Base-by-base conservation (phyloP, 2,888 invertebrate genomes). In the Eristalinus sepulchralis region DNA sequence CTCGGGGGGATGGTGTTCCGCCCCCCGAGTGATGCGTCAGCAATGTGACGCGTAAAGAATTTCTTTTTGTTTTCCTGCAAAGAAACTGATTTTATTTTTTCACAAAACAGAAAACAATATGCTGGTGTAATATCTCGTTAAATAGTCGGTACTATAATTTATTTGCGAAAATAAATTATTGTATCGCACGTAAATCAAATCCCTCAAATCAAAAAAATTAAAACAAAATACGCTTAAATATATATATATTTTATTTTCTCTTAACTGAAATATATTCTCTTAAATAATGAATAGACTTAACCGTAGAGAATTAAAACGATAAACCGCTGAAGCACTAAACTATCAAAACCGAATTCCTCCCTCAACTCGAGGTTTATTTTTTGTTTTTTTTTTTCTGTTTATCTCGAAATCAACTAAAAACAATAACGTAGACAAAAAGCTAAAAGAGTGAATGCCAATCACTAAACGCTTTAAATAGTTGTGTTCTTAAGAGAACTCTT, bases 101-200 rank as follows among this genome's bases (percentile, higher is more conserved):
- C 24, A 39, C n/a, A 47, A n/a, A 9, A 68, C 13, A 64, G 11
- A 53, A 90, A 91, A 91, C 91, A 91, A 92, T 91, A 90, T 88
- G 91, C 91, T 91, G 92, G 91, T 91, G 91, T 91, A 91, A 91
- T 91, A 91, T 92, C 89, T 90, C 91, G 91, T 92, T 91, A 91
- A 91, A 91, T 91, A 90, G 90, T 90, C 91, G 90, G 90, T 91
- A 90, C 91, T 91, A 91, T 90, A 89, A 90, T 91, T 92, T 91
- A 92, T 91, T 91, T 91, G 89, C 80, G 88, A 89, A 76, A 90
- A 89, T 90, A 90, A 89, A 88, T 89, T 91, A 89, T 90, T 91
- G 91, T 91, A 91, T 91, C 91, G 92, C 90, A 91, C 90, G 90
- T 90, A 91, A 92, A 92, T 92, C 92, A 91, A 92, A 92, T 92